These are phyloP conservation scores for Tragulus kanchil DNA, from an alignment of 2,113 vertebrate species.

Conservation along the genomic window DNA sequence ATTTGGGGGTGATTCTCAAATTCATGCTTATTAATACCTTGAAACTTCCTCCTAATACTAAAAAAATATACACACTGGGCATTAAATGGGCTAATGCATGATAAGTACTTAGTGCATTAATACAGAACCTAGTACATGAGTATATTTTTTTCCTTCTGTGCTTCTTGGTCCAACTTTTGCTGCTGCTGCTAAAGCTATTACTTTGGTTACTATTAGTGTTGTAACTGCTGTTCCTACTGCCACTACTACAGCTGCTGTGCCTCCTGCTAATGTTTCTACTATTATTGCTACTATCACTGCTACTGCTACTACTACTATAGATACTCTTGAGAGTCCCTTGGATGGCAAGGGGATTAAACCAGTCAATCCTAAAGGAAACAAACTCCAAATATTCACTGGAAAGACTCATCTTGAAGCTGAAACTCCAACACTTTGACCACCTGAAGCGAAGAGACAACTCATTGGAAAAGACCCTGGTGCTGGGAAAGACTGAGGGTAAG, in stretches of 20 bases:
- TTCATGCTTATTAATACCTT: not conserved
- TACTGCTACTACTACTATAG: not conserved
- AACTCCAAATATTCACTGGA: too few relatives aligned
- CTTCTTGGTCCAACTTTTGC: not conserved
- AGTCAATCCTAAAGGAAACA: too few relatives aligned
- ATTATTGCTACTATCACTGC: too few relatives aligned
- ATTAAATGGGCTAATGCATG: not conserved
- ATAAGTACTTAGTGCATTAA: not conserved
- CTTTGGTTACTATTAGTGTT: not conserved
- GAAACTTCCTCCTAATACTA: not conserved
- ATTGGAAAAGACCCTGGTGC: too few relatives aligned
- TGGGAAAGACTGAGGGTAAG: too few relatives aligned
- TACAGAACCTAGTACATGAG: not conserved
- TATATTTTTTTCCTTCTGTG: not conserved
- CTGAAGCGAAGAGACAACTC: too few relatives aligned
- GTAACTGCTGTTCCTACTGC: accelerated
- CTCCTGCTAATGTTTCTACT: not conserved
- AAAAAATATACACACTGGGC: not conserved
- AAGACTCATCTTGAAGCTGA: too few relatives aligned
- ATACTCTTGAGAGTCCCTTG: too few relatives aligned
- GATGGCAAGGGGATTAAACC: too few relatives aligned
- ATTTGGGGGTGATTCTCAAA: not conserved
- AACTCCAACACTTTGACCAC: too few relatives aligned
- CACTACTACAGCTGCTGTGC: not conserved
- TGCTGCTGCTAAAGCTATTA: not conserved